These are phyloP conservation scores for Anguilla japonica DNA, from an alignment of 2,113 vertebrate species.

Conservation along the genomic window DNA sequence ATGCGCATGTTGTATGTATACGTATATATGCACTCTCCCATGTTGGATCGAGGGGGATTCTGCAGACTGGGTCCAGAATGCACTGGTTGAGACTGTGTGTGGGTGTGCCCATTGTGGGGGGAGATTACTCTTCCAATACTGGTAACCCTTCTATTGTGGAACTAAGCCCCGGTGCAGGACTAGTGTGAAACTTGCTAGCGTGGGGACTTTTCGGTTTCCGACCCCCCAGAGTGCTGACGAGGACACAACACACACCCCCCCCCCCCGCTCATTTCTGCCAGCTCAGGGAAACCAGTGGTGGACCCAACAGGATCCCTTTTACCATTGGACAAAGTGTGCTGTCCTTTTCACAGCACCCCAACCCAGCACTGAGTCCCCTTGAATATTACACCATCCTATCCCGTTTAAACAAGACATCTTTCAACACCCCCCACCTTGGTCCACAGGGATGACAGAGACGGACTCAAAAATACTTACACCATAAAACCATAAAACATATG, in stretches of 20 bases:
- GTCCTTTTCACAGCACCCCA: too few relatives aligned
- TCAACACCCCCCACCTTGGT: too few relatives aligned
- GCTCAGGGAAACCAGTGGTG: not conserved
- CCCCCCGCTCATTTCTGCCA: not conserved
- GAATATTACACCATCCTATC: not conserved
- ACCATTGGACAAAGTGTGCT: too few relatives aligned
- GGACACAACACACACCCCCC: conserved; percentile 1
- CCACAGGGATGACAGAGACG: too few relatives aligned
- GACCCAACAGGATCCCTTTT: too few relatives aligned
- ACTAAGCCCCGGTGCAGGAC: conserved; percentile 57
- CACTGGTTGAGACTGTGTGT: conserved; percentile 51
- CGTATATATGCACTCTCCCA: too few relatives aligned
- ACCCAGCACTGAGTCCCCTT: not conserved
- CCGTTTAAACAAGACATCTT: not conserved
- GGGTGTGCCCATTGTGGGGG: conserved; percentile 54
- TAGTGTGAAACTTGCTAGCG: conserved; percentile 66
- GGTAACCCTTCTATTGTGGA: conserved; percentile 70
- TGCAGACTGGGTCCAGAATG: conserved; percentile 54
- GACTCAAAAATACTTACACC: too few relatives aligned
- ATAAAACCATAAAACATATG: too few relatives aligned
- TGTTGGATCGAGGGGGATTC: conserved; percentile 21
- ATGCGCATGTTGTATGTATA: too few relatives aligned
- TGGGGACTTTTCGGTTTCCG: conserved; percentile 62
- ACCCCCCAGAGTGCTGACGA: conserved; percentile 53
- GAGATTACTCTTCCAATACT: conserved; percentile 56